Percentiles rank a stretch among this genome's conserved stretches.
phyloP scores from a whole-genome alignment of 2,113 vertebrate genomes.

The Neodontobutis hainanensis region DNA sequence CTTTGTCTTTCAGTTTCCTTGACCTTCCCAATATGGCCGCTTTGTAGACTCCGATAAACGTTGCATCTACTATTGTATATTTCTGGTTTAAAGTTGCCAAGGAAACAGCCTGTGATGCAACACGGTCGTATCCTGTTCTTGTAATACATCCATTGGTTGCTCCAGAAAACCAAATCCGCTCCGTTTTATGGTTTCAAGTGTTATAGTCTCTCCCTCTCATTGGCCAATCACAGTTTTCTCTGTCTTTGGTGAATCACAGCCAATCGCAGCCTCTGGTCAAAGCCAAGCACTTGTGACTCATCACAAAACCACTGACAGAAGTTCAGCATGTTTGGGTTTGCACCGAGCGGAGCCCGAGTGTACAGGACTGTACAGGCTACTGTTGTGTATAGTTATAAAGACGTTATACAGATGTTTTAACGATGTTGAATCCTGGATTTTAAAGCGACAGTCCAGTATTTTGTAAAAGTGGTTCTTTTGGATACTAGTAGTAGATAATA shows the following conservation, averaged over 20 bases:
- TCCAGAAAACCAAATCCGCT: constrained; percentile 35
- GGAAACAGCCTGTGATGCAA: not conserved
- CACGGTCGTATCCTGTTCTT: not conserved
- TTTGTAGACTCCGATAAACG: not conserved
- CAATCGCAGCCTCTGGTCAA: constrained; percentile 66
- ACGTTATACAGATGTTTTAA: constrained; percentile 51
- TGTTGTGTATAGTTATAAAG: constrained; percentile 59
- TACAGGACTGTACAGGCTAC: constrained; percentile 69
- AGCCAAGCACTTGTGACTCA: constrained; percentile 66
- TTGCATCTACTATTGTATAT: not conserved
- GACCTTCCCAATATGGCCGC: not conserved
- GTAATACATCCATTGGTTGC: not conserved
- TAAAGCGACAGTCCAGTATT: constrained; percentile 1
- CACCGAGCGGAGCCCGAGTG: constrained; percentile 56
- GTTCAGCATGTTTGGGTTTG: constrained; percentile 59
- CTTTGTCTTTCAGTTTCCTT: not conserved
- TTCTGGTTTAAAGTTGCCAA: not conserved
- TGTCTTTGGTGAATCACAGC: constrained; percentile 53
- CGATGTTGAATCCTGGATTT: constrained; percentile 58
- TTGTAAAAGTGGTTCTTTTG: not conserved
- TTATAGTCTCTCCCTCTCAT: constrained; percentile 31
- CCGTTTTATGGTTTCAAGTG: constrained; percentile 44
- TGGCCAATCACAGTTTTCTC: not conserved
- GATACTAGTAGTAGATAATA: not conserved
- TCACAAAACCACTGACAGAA: constrained; percentile 44